Evolutionary conservation across 2,113 vertebrate genomes (phyloP).

Genomic region (Gavia stellata): DNA sequence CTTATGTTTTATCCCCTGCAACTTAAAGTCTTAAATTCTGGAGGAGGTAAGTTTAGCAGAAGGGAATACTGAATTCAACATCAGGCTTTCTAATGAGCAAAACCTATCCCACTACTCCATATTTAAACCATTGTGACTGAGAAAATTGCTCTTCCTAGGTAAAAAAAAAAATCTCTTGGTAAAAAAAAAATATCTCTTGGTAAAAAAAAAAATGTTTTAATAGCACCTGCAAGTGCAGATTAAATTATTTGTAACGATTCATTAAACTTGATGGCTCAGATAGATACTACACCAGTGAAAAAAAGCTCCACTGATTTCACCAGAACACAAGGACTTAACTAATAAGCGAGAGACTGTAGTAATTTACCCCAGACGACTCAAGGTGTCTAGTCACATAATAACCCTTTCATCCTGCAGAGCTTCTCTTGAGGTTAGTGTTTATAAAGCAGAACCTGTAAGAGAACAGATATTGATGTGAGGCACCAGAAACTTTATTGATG

Average conservation of each 20-base stretch:
- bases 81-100: slow-evolving; percentile 45
- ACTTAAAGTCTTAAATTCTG: slow-evolving; percentile 47
- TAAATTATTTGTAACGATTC: not conserved
- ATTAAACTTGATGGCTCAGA: slow-evolving; percentile 23
- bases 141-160: not conserved
- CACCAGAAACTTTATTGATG: not conserved
- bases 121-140: slow-evolving; percentile 25
- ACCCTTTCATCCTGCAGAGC: not conserved
- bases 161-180: not conserved
- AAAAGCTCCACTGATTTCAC: not conserved
- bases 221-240: slow-evolving; percentile 14
- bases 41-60: slow-evolving; percentile 58
- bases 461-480: not conserved
- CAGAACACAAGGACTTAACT: not conserved
- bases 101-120: slow-evolving; percentile 11
- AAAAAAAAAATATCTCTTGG: not conserved
- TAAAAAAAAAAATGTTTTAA: not conserved
- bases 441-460: not conserved
- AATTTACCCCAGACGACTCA: not conserved
- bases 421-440: not conserved
- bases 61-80: slow-evolving; percentile 54
- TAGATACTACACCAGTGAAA: not conserved
- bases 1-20: slow-evolving; percentile 67
- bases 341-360: not conserved
- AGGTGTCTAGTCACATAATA: not conserved